Percentiles rank a stretch among this genome's conserved stretches.
Evolutionary conservation across 2,113 vertebrate species (phyloP).

Genomic region (Dicerorhinus sumatrensis): DNA sequence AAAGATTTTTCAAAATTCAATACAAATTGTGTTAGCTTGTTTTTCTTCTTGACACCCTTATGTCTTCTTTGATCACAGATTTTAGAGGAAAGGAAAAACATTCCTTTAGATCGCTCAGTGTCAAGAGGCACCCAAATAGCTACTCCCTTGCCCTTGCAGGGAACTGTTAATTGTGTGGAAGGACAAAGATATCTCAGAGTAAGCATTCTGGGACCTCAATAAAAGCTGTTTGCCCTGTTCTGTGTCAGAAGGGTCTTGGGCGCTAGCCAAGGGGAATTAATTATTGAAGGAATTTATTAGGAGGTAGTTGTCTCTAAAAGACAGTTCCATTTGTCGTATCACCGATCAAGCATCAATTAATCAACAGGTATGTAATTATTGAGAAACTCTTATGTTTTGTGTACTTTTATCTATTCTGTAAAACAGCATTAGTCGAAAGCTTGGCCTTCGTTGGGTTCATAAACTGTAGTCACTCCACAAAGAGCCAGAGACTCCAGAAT

Average conservation of each 20-base stretch:
- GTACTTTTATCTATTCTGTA: slow-evolving; percentile 11
- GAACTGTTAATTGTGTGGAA: slow-evolving; percentile 58
- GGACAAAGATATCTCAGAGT: slow-evolving; percentile 36
- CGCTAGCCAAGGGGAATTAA: slow-evolving; percentile 54
- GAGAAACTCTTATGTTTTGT: slow-evolving; percentile 22
- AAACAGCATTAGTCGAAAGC: not conserved
- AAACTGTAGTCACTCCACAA: not conserved
- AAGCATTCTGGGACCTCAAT: not conserved
- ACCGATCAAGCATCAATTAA: not conserved
- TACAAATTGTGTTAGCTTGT: slow-evolving; percentile 80
- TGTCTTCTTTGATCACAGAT: slow-evolving; percentile 79
- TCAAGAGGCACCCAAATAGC: slow-evolving; percentile 48
- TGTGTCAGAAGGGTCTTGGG: slow-evolving; percentile 35
- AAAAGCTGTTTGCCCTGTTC: slow-evolving; percentile 34
- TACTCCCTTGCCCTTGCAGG: slow-evolving; percentile 37
- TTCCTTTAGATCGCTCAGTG: slow-evolving; percentile 56
- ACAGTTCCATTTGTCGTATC: slow-evolving; percentile 19
- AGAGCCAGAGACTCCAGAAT: not conserved
- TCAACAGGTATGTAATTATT: slow-evolving; percentile 61
- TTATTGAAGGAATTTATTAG: slow-evolving; percentile 64
- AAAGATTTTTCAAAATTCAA: slow-evolving; percentile 59
- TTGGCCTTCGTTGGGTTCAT: not conserved
- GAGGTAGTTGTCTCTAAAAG: slow-evolving; percentile 50
- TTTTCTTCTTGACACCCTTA: slow-evolving; percentile 75
- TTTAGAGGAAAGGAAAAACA: slow-evolving; percentile 66